phyloP scores from a whole-genome alignment of 2,888 invertebrate species.

The Fragum sueziense region DNA sequence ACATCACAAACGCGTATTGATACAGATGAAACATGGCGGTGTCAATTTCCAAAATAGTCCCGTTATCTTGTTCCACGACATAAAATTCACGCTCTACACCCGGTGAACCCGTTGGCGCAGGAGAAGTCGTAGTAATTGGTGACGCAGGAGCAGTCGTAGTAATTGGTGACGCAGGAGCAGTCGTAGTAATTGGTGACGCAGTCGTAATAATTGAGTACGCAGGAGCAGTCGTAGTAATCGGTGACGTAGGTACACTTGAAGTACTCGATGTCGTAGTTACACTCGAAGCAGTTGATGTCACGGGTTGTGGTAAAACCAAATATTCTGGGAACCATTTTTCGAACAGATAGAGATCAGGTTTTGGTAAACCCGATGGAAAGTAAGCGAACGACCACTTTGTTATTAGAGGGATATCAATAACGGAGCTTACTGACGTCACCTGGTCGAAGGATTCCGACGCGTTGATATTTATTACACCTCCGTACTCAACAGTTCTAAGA shows the following conservation, averaged over 20 bases:
- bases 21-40: not conserved
- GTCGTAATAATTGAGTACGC: no score
- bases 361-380: not conserved
- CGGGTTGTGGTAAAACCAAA: not conserved
- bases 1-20: not conserved
- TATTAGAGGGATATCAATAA: slow-evolving; percentile 2
- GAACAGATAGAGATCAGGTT: not conserved
- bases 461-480: slow-evolving; percentile 29
- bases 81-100: not conserved
- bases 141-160: no score
- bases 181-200: no score
- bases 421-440: slow-evolving; percentile 4
- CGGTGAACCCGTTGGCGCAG: no score
- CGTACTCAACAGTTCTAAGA: slow-evolving; percentile 22
- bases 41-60: slow-evolving; percentile 1
- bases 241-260: no score
- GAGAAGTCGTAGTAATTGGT: no score
- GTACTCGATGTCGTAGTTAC: no score
- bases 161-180: no score
- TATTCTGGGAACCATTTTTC: not conserved
- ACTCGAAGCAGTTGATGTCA: no score
- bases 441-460: slow-evolving; percentile 40
- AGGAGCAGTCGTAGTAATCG: no score
- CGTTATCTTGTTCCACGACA: not conserved
- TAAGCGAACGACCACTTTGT: slow-evolving; percentile 29